Evolutionary conservation across 2,797 vertebrate genomes (phyloP).

Genomic region (Melanogrammus aeglefinus): DNA sequence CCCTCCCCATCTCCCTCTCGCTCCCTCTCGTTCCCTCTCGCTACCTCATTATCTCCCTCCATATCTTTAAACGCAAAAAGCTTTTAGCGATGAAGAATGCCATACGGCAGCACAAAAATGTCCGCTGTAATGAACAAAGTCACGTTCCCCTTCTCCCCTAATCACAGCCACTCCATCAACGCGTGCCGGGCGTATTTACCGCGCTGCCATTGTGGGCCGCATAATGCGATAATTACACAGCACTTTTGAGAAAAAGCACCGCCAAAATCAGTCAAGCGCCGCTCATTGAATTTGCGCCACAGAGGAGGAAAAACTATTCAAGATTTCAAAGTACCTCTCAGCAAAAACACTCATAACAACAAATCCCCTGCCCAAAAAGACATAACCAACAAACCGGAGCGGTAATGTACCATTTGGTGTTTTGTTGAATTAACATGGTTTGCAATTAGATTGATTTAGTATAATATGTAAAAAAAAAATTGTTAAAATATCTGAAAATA

Average conservation of each 20-base stretch:
- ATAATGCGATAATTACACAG: constrained; percentile 56
- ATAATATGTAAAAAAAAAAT: too few species aligned
- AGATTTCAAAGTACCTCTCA: constrained; percentile 34
- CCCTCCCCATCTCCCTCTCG: too few species aligned
- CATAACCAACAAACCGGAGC: background rate
- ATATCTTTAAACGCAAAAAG: constrained; percentile 47
- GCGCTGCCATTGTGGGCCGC: constrained; percentile 41
- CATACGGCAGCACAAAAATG: constrained; percentile 44
- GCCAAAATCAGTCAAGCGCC: constrained; percentile 38
- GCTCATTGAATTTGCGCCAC: constrained; percentile 29
- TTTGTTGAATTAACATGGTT: too few species aligned
- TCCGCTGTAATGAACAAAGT: constrained; percentile 56
- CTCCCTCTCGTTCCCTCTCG: background rate
- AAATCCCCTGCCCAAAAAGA: background rate
- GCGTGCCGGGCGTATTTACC: constrained; percentile 34
- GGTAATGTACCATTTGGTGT: background rate
- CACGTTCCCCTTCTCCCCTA: constrained; percentile 47
- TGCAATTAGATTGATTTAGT: too few species aligned
- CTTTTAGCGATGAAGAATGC: constrained; percentile 64
- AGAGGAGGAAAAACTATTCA: constrained; percentile 31
- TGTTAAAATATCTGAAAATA: too few species aligned
- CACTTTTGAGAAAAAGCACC: constrained; percentile 36
- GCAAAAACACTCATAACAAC: background rate
- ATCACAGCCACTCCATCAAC: constrained; percentile 54
- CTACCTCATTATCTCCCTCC: constrained; percentile 52